phyloP scores from a whole-genome alignment of 2,797 vertebrate species.

The Lagocephalus sceleratus region DNA sequence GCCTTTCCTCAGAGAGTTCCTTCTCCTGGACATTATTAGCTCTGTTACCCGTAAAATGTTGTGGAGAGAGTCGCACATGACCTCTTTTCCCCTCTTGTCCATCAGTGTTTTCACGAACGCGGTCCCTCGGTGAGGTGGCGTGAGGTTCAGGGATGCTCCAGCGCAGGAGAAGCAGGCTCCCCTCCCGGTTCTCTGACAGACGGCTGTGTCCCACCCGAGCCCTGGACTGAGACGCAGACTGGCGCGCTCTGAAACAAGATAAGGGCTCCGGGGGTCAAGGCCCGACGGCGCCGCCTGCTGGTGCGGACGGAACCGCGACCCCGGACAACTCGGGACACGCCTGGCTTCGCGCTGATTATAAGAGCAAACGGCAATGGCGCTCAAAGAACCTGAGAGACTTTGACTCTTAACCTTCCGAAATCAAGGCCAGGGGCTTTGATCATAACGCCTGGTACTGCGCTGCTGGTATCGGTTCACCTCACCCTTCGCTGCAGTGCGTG shows the following conservation, averaged over 20 bases:
- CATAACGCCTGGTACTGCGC: too few relatives aligned
- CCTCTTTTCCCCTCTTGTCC: slow-evolving; percentile 14
- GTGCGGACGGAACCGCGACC: too few relatives aligned
- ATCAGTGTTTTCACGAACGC: slow-evolving; percentile 9
- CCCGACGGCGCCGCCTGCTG: too few relatives aligned
- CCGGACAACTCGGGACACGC: too few relatives aligned
- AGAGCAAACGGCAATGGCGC: too few relatives aligned
- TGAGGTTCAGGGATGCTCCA: slow-evolving; percentile 62
- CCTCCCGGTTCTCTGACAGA: slow-evolving; percentile 51
- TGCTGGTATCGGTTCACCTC: too few relatives aligned
- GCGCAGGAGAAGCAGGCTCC: slow-evolving; percentile 60
- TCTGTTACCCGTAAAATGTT: slow-evolving; percentile 24
- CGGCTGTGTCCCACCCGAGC: slow-evolving; percentile 20
- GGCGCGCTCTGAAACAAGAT: neutral
- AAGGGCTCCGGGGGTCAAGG: neutral
- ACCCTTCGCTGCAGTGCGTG: too few relatives aligned
- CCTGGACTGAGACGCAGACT: slow-evolving; percentile 45
- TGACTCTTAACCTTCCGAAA: too few relatives aligned
- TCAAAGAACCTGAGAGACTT: too few relatives aligned
- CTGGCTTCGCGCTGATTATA: too few relatives aligned
- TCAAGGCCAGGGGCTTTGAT: too few relatives aligned
- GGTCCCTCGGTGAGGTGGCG: slow-evolving; percentile 51
- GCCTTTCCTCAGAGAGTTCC: neutral
- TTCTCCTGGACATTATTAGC: slow-evolving; percentile 53
- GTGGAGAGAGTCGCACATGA: slow-evolving; percentile 19